A percentile compares a stretch with the other conserved stretches of the same genome.
Conservation (phyloP, 2,113 vertebrate species). For the Epinephelus fuscoguttatus region DNA sequence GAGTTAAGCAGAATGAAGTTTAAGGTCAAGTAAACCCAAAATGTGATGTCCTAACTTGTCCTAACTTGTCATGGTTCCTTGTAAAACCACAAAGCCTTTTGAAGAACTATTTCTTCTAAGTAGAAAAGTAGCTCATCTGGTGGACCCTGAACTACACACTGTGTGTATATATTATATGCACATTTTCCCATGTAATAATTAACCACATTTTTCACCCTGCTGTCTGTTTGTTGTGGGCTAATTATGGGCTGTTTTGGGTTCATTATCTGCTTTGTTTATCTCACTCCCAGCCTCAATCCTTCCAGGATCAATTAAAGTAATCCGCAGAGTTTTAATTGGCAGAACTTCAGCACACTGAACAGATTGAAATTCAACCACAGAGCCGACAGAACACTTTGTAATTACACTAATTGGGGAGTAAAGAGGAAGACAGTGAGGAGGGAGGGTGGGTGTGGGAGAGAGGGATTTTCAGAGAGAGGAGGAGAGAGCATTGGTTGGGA, state of each 20-base stretch:
- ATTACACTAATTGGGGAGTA: not conserved
- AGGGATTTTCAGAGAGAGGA: not conserved
- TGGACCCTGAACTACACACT: too few relatives aligned
- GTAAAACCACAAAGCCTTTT: too few relatives aligned
- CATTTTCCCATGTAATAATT: not conserved
- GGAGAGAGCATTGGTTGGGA: constrained; percentile 45
- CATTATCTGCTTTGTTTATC: not conserved
- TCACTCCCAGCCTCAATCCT: not conserved
- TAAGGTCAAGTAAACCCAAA: too few relatives aligned
- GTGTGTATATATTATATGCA: too few relatives aligned
- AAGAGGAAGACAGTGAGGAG: not conserved
- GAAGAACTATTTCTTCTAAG: too few relatives aligned
- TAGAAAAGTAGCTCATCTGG: too few relatives aligned
- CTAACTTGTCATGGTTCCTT: too few relatives aligned
- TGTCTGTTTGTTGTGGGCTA: not conserved
- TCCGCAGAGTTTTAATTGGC: not conserved
- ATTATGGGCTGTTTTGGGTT: not conserved
- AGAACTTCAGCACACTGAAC: not conserved
- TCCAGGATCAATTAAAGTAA: not conserved
- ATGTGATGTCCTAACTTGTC: too few relatives aligned
- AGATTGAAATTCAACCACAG: not conserved
- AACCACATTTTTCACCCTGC: not conserved
- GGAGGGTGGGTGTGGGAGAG: not conserved
- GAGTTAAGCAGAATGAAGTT: too few relatives aligned
- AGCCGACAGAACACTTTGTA: not conserved